A percentile compares a stretch with the other conserved stretches of the same genome.
These are phyloP conservation scores for Manacus vitellinus DNA, from an alignment of 2,113 vertebrate species.

Conservation along the genomic window DNA sequence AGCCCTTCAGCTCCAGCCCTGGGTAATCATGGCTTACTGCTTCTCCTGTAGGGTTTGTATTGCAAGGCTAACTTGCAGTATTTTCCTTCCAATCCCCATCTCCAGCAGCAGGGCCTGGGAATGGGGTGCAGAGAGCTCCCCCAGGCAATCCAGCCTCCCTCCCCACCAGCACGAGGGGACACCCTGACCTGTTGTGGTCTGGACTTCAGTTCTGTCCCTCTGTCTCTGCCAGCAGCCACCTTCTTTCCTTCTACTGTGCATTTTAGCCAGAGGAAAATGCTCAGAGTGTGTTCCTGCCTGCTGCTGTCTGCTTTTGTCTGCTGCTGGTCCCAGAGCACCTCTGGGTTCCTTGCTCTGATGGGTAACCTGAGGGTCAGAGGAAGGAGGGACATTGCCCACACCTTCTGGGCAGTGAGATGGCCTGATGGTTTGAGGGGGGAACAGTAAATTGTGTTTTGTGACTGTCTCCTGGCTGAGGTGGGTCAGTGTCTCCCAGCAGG, in stretches of 20 bases:
- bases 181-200: rapidly evolving
- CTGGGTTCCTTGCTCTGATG: not conserved
- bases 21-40: not conserved
- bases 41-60: not conserved
- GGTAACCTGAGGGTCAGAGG: not conserved
- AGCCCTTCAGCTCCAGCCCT: not conserved
- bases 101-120: not conserved
- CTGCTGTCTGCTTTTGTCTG: not conserved
- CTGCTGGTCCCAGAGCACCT: not conserved
- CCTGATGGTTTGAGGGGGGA: not conserved
- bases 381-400: rapidly evolving
- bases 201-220: not conserved
- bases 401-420: rapidly evolving
- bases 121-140: rapidly evolving
- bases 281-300: not conserved
- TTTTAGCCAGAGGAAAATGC: not conserved
- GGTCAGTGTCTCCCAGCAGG: not conserved
- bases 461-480: rapidly evolving
- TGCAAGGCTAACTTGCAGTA: not conserved
- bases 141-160: not conserved
- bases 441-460: rapidly evolving
- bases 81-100: not conserved
- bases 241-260: not conserved
- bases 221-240: not conserved
- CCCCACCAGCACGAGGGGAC: rapidly evolving